Evolutionary conservation across 2,113 vertebrate species (phyloP).

Genomic region (Hassar affinis): DNA sequence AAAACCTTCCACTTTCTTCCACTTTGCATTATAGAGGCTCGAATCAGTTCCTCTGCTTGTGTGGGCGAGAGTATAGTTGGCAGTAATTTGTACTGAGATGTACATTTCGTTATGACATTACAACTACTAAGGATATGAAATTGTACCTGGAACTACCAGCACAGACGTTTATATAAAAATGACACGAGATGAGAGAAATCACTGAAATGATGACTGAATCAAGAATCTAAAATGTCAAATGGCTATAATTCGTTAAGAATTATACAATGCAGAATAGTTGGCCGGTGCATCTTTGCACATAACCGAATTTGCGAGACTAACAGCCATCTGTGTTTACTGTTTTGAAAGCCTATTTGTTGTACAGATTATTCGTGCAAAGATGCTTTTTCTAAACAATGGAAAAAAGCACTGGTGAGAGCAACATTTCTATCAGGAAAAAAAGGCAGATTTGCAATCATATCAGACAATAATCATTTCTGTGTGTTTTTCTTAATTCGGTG

Average conservation of each 20-base stretch:
- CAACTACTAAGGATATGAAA: neutral
- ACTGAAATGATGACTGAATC: neutral
- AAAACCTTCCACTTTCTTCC: too few species aligned
- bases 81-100: neutral
- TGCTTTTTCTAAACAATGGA: neutral
- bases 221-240: neutral
- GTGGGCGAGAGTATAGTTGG: too few species aligned
- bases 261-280: neutral
- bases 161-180: neutral
- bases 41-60: neutral
- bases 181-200: neutral
- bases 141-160: neutral
- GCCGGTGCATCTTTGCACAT: neutral
- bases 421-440: neutral
- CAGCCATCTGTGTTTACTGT: conserved; percentile 12
- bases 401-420: neutral
- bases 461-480: neutral
- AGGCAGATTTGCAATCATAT: neutral
- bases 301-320: neutral
- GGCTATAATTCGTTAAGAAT: neutral
- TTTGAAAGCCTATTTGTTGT: neutral
- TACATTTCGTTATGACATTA: neutral
- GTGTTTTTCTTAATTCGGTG: neutral
- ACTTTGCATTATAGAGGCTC: neutral
- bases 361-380: neutral